phyloP scores from a whole-genome alignment of 2,797 vertebrate species.

The Anas bahamensis region DNA sequence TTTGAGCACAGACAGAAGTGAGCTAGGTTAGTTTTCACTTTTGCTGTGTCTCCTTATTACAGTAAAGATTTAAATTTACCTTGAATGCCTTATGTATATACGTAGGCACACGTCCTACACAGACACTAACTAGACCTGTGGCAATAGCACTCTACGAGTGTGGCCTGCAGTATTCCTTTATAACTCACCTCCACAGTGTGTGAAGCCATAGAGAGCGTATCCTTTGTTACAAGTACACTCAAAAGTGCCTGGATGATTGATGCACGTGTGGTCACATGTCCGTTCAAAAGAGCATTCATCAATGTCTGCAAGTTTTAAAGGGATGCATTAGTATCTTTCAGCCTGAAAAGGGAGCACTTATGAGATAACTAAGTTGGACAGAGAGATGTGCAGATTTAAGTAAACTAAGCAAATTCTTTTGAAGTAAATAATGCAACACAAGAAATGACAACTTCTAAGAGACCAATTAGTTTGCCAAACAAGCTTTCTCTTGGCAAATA shows the following conservation, averaged over 20 bases:
- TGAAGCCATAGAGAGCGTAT: slow-evolving; percentile 92
- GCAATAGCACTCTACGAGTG: neutral
- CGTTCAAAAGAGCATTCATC: slow-evolving; percentile 97
- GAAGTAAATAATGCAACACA: neutral
- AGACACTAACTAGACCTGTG: neutral
- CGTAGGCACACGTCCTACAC: neutral
- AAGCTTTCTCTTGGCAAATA: neutral
- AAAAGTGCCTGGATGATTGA: slow-evolving; percentile 93
- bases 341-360: neutral
- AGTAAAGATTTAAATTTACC: neutral
- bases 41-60: neutral
- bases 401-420: neutral
- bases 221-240: slow-evolving; percentile 93
- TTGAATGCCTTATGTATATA: fast-evolving
- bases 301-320: slow-evolving; percentile 88
- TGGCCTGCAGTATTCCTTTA: neutral
- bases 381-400: neutral
- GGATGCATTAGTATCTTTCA: slow-evolving; percentile 10
- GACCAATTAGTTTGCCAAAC: neutral
- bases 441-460: neutral
- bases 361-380: neutral
- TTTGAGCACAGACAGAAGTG: neutral
- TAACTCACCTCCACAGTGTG: slow-evolving; percentile 93
- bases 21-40: neutral
- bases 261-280: slow-evolving; percentile 95